These are phyloP conservation scores for Chelmon rostratus DNA, from an alignment of 2,797 vertebrate genomes.

Conservation along the genomic window DNA sequence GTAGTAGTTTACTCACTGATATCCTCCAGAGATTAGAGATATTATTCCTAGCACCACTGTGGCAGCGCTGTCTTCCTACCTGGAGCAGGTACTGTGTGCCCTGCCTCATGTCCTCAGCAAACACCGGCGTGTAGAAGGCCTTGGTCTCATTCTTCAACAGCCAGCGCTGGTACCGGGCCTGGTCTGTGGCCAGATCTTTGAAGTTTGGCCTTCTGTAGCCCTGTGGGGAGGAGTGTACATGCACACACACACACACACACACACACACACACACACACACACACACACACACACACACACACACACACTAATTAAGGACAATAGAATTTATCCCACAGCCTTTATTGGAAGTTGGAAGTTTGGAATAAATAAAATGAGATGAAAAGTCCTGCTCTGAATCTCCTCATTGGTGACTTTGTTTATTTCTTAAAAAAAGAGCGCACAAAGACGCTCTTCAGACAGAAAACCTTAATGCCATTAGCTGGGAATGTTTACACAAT, in stretches of 20 bases:
- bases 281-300: background rate
- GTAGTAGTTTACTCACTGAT: background rate
- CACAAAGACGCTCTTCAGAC: slow-evolving; percentile 29
- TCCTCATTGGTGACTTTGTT: slow-evolving; percentile 35
- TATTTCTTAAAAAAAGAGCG: slow-evolving; percentile 28
- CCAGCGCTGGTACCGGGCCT: slow-evolving; percentile 95
- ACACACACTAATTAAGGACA: too few species aligned
- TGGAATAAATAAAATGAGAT: background rate
- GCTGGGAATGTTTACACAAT: slow-evolving; percentile 50
- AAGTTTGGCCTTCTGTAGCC: slow-evolving; percentile 94
- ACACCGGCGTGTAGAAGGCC: slow-evolving; percentile 95
- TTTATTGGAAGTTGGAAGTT: background rate
- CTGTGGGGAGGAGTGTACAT: slow-evolving; percentile 71
- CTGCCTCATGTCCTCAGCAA: slow-evolving; percentile 94
- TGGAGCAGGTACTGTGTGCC: slow-evolving; percentile 96
- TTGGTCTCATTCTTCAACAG: slow-evolving; percentile 96
- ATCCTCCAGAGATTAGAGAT: background rate
- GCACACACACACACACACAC: slow-evolving; percentile 9
- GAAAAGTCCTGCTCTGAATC: background rate
- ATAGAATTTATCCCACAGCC: background rate
- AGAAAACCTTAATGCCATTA: slow-evolving; percentile 61
- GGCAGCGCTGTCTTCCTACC: slow-evolving; percentile 78
- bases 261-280: background rate
- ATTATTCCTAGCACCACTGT: too few species aligned
- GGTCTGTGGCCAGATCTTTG: slow-evolving; percentile 93